Conservation (phyloP, 2,797 vertebrate genomes). For the Craterocephalus amniculus region DNA sequence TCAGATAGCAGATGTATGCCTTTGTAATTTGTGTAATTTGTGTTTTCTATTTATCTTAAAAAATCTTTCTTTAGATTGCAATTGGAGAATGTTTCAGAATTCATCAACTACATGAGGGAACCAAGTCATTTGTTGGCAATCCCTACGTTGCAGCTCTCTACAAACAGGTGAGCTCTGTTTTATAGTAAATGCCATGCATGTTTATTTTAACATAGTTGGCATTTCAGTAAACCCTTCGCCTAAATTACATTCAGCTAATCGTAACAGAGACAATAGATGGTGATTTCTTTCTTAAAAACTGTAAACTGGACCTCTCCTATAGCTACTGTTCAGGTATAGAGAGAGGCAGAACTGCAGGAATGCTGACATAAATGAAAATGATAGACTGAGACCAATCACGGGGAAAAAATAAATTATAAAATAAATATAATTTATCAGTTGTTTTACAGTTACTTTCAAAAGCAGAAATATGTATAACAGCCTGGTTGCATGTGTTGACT, state of each 20-base stretch:
- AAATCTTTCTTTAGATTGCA: slow-evolving; percentile 85
- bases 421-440: neutral
- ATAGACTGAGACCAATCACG: neutral
- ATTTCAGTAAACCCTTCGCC: neutral
- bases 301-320: too few species aligned
- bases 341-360: neutral
- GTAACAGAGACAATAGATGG: too few species aligned
- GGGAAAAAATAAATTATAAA: too few species aligned
- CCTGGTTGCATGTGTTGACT: too few species aligned
- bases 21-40: neutral
- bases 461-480: too few species aligned
- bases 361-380: neutral
- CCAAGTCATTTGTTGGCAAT: slow-evolving; percentile 91
- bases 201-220: neutral
- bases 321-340: too few species aligned
- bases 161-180: slow-evolving; percentile 82
- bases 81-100: slow-evolving; percentile 96
- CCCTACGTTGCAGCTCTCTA: slow-evolving; percentile 94
- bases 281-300: too few species aligned
- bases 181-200: neutral
- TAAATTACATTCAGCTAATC: too few species aligned
- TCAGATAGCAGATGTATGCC: neutral
- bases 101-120: slow-evolving; percentile 91
- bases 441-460: neutral
- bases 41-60: slow-evolving; percentile 10